phyloP scores from a whole-genome alignment of 2,888 invertebrate genomes.

The Drosophila yooni region DNA sequence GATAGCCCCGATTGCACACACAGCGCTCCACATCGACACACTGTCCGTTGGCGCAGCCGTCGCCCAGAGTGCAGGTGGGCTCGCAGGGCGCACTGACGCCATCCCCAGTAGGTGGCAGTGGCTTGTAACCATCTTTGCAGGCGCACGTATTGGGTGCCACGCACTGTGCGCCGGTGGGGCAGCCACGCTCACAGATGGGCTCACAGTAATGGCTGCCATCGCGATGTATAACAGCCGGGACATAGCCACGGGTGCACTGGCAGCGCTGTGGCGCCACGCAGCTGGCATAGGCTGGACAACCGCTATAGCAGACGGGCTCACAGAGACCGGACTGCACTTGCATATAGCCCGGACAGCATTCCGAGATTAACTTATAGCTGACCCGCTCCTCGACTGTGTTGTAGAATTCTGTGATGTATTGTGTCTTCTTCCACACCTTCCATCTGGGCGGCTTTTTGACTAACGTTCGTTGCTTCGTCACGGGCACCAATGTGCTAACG shows the following conservation, averaged over 20 bases:
- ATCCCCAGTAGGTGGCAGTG: constrained; percentile 48
- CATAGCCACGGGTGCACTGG: constrained; percentile 70
- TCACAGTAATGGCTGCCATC: constrained; percentile 72
- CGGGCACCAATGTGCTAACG: constrained; percentile 36
- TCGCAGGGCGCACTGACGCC: constrained; percentile 68
- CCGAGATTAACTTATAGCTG: constrained; percentile 47
- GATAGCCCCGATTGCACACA: constrained; percentile 59
- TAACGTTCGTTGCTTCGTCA: constrained; percentile 64
- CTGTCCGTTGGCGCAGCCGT: constrained; percentile 66
- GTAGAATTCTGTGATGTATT: constrained; percentile 57
- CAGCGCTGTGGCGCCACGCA: constrained; percentile 77
- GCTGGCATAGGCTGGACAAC: constrained; percentile 70
- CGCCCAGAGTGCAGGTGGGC: constrained; percentile 62
- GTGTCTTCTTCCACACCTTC: constrained; percentile 57
- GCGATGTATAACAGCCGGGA: constrained; percentile 55
- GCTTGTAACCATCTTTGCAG: constrained; percentile 64
- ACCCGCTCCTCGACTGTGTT: constrained; percentile 55
- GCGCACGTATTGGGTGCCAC: constrained; percentile 73
- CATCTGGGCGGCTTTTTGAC: constrained; percentile 54
- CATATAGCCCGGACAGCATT: constrained; percentile 73
- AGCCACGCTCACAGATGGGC: constrained; percentile 68
- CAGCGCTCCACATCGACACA: constrained; percentile 65
- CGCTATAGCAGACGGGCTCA: constrained; percentile 71
- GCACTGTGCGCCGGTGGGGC: constrained; percentile 63
- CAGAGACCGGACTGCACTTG: constrained; percentile 63